These are phyloP conservation scores for Antechinus flavipes DNA, from an alignment of 2,113 vertebrate species.

Conservation along the genomic window DNA sequence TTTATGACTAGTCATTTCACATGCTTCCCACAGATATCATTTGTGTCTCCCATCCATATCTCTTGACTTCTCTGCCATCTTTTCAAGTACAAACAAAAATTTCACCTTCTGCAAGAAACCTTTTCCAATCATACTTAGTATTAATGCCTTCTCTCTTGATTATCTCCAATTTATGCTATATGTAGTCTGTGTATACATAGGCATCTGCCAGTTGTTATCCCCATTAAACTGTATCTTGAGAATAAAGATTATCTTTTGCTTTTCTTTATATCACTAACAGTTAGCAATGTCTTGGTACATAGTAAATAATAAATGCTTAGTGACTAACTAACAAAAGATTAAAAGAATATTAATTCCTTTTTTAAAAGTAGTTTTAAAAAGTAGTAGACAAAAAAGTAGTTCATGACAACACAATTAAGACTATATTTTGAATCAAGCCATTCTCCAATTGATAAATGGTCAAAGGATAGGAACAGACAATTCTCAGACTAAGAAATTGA, in stretches of 20 bases:
- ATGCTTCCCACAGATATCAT: background rate
- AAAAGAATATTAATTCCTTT: background rate
- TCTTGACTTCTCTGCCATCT: background rate
- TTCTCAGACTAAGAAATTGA: too few relatives aligned
- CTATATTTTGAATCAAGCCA: background rate
- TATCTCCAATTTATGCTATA: background rate
- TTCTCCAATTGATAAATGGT: too few relatives aligned
- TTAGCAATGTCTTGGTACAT: background rate
- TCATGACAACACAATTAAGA: background rate
- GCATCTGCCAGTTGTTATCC: background rate
- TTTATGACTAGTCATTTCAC: background rate
- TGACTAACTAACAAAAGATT: background rate
- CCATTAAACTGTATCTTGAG: background rate
- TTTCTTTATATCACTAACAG: background rate
- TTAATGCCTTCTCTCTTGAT: background rate
- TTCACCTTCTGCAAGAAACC: background rate
- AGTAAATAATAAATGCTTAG: background rate
- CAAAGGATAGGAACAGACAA: too few relatives aligned
- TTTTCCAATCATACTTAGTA: background rate
- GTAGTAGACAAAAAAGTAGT: background rate
- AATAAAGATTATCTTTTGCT: background rate
- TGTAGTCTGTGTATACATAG: background rate
- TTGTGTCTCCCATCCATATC: background rate
- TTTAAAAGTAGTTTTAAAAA: too few relatives aligned
- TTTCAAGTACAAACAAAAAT: background rate